phyloP scores from a whole-genome alignment of 2,113 vertebrate genomes.

The Polypterus bichir region DNA sequence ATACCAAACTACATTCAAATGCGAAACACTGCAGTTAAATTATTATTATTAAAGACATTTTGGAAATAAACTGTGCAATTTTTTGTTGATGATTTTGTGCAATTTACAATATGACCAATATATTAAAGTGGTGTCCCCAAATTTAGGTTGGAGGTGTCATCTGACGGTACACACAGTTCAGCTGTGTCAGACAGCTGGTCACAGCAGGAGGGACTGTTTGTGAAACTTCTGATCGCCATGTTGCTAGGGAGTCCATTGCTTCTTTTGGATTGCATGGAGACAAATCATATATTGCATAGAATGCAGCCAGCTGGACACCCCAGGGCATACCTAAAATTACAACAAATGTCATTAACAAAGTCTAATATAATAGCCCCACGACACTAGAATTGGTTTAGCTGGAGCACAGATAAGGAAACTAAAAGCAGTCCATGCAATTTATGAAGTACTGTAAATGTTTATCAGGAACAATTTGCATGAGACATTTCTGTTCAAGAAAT shows the following conservation, averaged over 20 bases:
- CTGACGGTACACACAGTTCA: slow-evolving; percentile 52
- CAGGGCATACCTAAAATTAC: slow-evolving; percentile 66
- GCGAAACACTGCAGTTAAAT: not conserved
- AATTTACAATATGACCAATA: slow-evolving; percentile 16
- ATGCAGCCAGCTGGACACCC: slow-evolving; percentile 79
- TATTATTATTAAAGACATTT: not conserved
- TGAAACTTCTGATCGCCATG: slow-evolving; percentile 52
- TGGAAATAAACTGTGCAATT: not conserved
- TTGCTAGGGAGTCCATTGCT: slow-evolving; percentile 53
- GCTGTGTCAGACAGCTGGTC: slow-evolving; percentile 57
- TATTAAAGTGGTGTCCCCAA: not conserved
- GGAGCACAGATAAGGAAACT: not conserved
- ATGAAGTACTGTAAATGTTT: no score
- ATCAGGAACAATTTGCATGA: no score
- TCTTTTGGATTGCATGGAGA: slow-evolving; percentile 70
- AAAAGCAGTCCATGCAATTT: no score
- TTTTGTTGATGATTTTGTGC: slow-evolving; percentile 3
- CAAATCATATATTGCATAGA: slow-evolving; percentile 78
- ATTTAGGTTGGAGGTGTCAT: not conserved
- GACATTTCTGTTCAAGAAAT: not conserved
- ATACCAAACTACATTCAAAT: not conserved
- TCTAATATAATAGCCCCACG: not conserved
- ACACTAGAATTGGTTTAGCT: not conserved
- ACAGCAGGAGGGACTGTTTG: slow-evolving; percentile 55
- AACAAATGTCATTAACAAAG: not conserved